Conservation (phyloP, 2,888 invertebrate genomes). For the Leptinotarsa tumamoca region DNA sequence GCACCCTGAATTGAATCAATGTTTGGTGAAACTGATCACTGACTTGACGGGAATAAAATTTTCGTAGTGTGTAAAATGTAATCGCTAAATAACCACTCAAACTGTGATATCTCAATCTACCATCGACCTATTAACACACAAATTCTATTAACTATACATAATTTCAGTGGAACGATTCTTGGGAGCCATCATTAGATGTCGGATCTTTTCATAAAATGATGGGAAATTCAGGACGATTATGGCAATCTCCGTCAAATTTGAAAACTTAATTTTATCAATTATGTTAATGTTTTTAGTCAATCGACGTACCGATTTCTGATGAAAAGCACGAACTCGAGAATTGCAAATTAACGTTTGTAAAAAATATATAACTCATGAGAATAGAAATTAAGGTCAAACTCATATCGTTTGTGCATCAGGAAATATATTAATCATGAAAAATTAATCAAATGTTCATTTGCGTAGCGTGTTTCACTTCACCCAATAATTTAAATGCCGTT, state of each 20-base stretch:
- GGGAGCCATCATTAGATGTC: background rate
- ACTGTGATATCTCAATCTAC: background rate
- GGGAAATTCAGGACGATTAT: conserved; percentile 7
- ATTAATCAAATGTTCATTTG: background rate
- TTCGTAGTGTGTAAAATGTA: no score
- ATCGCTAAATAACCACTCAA: no score
- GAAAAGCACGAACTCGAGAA: conserved; percentile 16
- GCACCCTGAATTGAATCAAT: no score
- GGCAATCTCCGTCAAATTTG: conserved; percentile 9
- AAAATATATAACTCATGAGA: conserved; percentile 1
- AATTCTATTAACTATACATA: background rate
- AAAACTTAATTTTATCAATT: conserved; percentile 22
- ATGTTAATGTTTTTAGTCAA: conserved; percentile 16
- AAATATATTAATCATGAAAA: background rate
- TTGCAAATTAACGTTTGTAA: background rate
- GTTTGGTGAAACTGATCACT: no score
- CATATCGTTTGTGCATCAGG: background rate
- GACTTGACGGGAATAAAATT: no score
- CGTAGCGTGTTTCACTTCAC: background rate
- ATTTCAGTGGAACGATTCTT: conserved; percentile 6
- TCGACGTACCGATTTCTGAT: background rate
- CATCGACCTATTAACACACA: background rate
- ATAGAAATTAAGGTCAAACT: background rate
- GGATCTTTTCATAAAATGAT: conserved; percentile 7
- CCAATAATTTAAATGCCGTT: no score